These are phyloP conservation scores for Azorinus chamasolen DNA, from an alignment of 2,888 invertebrate genomes.

Conservation along the genomic window DNA sequence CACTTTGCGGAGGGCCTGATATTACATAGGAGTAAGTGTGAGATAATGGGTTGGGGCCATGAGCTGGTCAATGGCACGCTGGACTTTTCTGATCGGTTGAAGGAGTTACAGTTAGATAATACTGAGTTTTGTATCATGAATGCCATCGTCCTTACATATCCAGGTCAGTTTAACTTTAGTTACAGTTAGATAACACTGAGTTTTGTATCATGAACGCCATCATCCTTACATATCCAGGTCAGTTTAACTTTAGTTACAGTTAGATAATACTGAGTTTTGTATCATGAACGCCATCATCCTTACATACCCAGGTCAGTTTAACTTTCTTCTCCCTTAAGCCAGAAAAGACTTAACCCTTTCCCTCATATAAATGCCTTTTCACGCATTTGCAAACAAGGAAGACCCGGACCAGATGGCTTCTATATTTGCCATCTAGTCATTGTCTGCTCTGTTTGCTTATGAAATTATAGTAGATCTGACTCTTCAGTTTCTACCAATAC, in stretches of 20 bases:
- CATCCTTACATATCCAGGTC: conserved; percentile 85
- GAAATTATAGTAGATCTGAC: too few relatives aligned
- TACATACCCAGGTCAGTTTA: conserved; percentile 83
- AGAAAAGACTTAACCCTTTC: too few relatives aligned
- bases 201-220: conserved; percentile 85
- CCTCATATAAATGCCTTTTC: too few relatives aligned
- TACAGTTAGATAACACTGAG: conserved; percentile 68
- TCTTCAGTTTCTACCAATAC: too few relatives aligned
- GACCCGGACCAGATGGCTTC: too few relatives aligned
- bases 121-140: conserved; percentile 85
- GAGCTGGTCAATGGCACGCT: conserved; percentile 84
- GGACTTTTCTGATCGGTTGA: conserved; percentile 82
- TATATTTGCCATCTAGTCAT: too few relatives aligned
- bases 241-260: not conserved
- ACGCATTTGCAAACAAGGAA: too few relatives aligned
- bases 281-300: conserved; percentile 85
- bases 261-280: conserved; percentile 80
- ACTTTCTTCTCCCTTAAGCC: too few relatives aligned
- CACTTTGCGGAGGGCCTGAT: conserved; percentile 83
- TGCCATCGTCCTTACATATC: conserved; percentile 85
- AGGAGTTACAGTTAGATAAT: conserved; percentile 81
- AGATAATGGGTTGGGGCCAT: conserved; percentile 83
- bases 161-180: conserved; percentile 73
- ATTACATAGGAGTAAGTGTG: conserved; percentile 76
- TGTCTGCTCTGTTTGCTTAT: too few relatives aligned